A percentile compares a stretch with the other conserved stretches of the same genome.
Evolutionary conservation across 2,888 invertebrate species (phyloP).

Genomic region (Neoascia interrupta): DNA sequence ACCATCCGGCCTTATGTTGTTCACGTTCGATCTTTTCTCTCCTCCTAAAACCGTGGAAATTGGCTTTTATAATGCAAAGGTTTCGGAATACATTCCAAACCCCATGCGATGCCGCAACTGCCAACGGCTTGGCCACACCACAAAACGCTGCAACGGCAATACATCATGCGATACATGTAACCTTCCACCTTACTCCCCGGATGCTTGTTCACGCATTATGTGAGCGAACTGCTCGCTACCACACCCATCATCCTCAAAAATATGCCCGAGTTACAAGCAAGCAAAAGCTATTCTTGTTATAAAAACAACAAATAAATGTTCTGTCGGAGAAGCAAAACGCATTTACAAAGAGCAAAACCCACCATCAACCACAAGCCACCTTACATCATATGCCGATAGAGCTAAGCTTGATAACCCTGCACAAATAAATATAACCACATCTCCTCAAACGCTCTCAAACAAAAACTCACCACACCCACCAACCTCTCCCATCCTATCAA

Average conservation of each 20-base stretch:
- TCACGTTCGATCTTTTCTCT: constrained; percentile 33
- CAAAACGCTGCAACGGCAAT: constrained; percentile 3
- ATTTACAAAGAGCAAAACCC: background rate
- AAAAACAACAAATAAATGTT: background rate
- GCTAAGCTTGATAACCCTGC: too few relatives aligned
- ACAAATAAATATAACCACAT: too few relatives aligned
- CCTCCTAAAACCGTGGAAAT: constrained; percentile 8
- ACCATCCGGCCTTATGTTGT: constrained; percentile 14
- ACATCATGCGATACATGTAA: constrained; percentile 1
- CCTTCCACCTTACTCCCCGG: background rate
- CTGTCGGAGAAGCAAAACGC: background rate
- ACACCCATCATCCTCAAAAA: constrained; percentile 4
- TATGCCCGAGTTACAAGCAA: background rate
- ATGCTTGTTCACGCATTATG: constrained; percentile 2
- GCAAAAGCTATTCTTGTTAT: constrained; percentile 2
- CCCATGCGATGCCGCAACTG: constrained; percentile 23
- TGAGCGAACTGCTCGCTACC: constrained; percentile 9
- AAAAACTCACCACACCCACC: too few relatives aligned
- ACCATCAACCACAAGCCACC: too few relatives aligned
- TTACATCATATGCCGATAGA: too few relatives aligned
- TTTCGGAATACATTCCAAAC: constrained; percentile 9
- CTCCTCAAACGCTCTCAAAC: too few relatives aligned
- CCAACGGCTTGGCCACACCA: constrained; percentile 14
- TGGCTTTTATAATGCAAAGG: constrained; percentile 22
- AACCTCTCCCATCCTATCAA: too few relatives aligned